Base-by-base conservation (phyloP, 2,113 vertebrate species). In the Crotophaga sulcirostris region DNA sequence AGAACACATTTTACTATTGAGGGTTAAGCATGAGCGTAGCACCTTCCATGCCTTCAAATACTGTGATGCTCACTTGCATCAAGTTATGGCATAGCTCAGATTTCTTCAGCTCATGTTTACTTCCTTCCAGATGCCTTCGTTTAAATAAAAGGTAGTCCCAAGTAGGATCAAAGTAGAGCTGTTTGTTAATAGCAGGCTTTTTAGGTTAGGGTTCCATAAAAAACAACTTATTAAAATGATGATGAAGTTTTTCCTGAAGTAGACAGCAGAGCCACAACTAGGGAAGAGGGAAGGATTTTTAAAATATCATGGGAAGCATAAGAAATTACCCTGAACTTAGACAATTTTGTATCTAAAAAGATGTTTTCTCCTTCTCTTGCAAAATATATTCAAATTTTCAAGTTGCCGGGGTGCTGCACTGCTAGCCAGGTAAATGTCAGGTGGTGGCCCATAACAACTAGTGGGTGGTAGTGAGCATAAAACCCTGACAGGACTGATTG, bases 401-500 rank as follows among this genome's bases (percentile, higher is more conserved):
- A 40, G 26, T 59, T 66, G 28, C 28, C 25, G n/a, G 28, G 4
- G 31, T 49, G 42, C 19, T 74, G 10, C 29, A 20, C 45, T 84
- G 14, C 28, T 90, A 21, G 10, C 24, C 36, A 55, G 34, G 23
- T 63, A 76, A 40, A 40, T 29, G 21, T 25, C 28, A 31, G 58
- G 25, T 28, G 40, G 25, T 31, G 38, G 9, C 13, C 67, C 2
- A 0, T 36, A 45, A 5, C 25, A 49, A 0, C 8, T 28, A 21
- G 10, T 51, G 19, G 3, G 3, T 67, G 11, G 14, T 23, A 42
- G 13, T 8, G 28, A 34, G 10, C 25, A 47, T 60, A 81, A 81
- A 80, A 16, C 33, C 33, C 40, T 87, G 33, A 16, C 15, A 10
- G 6, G 7, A n/a, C 49, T 55, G 19, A 2, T 36, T 62, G 24